Evolutionary conservation across 2,113 vertebrate species (phyloP).

Genomic region (Toxotes jaculatrix): DNA sequence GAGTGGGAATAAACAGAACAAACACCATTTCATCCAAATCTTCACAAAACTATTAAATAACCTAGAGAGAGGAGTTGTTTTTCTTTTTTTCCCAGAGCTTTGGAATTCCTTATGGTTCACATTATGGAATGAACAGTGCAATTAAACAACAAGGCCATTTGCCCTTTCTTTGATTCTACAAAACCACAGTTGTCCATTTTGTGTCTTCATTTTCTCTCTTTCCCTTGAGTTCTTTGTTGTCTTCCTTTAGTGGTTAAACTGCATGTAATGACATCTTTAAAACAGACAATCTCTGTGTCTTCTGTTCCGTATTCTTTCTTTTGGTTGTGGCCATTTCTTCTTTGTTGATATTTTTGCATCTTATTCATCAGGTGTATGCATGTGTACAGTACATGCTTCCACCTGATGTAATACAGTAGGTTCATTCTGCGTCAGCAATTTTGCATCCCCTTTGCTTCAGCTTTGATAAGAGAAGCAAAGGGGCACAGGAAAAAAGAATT

Average conservation of each 20-base stretch:
- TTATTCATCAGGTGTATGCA: slow-evolving; percentile 12
- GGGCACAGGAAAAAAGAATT: slow-evolving; percentile 33
- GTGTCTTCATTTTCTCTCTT: slow-evolving; percentile 63
- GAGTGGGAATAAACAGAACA: slow-evolving; percentile 53
- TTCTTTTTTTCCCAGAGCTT: slow-evolving; percentile 72
- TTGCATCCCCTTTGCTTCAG: slow-evolving; percentile 37
- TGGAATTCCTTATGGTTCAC: slow-evolving; percentile 81
- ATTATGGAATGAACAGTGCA: slow-evolving; percentile 85
- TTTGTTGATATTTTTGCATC: slow-evolving; percentile 29
- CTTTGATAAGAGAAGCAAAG: slow-evolving; percentile 29
- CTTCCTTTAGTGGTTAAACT: slow-evolving; percentile 77
- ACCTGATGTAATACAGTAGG: slow-evolving; percentile 35
- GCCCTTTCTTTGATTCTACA: slow-evolving; percentile 61
- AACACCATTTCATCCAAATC: slow-evolving; percentile 55
- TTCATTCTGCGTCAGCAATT: slow-evolving; percentile 26
- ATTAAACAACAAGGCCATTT: slow-evolving; percentile 70
- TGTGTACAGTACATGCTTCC: background rate
- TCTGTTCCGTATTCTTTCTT: background rate
- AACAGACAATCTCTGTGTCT: slow-evolving; percentile 39
- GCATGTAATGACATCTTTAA: slow-evolving; percentile 60
- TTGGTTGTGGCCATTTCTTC: slow-evolving; percentile 32
- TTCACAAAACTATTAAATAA: slow-evolving; percentile 65
- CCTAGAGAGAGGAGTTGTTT: slow-evolving; percentile 60
- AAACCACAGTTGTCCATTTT: slow-evolving; percentile 72
- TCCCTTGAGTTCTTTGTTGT: slow-evolving; percentile 45